Evolutionary conservation across 2,888 invertebrate genomes (phyloP), one percentile per base, ranked within the genome.

Genomic region (Lutraria lutraria): DNA sequence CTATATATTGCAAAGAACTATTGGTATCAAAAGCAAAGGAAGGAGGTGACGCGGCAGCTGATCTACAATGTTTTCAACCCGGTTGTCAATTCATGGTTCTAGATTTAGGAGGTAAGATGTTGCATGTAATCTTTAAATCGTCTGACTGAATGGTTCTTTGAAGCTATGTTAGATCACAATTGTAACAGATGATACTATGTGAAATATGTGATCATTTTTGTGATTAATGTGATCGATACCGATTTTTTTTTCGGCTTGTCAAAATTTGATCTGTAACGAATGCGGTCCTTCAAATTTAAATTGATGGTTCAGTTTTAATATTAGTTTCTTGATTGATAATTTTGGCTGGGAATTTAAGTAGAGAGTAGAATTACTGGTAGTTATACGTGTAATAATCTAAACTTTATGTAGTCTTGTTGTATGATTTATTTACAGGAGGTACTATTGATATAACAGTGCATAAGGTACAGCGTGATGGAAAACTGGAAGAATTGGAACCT

Each of bases 401-500:
- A 43, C 2, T 43, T 43, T 2, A 43, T 43, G 43, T 8, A 43
- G 43, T 43, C 8, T 43, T 8, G 43, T 43, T 43, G 8, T 8
- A 43, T 43, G 43, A 8, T 43, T 25, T 29, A 21, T 52, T 85
- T 86, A 29, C 63, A 93, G 93, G 93, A 19, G 93, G 93, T 15
- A 93, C 93, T 19, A 89, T 89, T 15, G 93, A 93, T 53, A 91
- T 93, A 31, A 92, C 93, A 25, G 92, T 88, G 12, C 90, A 93
- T 54, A 76, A 90, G 82, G 88, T 92, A 52, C 54, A 83, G 13
- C 21, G n/a, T 3, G 85, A 91, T 81, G 91, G 92, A 6, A 85
- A 60, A 3, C 79, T 93, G 13, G 72, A 81, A 54, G 92, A 93
- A 80, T 31, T 93, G 10, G 63, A 81, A 79, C 85, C 88, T 29